These are phyloP conservation scores for Calliphora vicina DNA, from an alignment of 1,140 invertebrate species.

Conservation along the genomic window DNA sequence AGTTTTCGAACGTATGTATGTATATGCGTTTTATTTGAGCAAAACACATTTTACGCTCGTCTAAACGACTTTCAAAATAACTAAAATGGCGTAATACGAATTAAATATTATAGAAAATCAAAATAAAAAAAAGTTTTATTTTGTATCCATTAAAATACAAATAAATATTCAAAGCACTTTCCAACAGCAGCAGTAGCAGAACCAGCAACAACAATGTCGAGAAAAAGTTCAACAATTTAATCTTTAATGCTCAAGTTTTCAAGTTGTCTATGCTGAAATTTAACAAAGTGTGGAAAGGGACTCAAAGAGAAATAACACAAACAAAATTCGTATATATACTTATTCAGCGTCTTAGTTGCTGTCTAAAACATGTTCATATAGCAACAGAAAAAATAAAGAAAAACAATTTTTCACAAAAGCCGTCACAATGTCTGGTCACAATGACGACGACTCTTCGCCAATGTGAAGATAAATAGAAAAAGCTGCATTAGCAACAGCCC, in stretches of 20 bases:
- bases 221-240: neutral
- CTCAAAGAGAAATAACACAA: neutral
- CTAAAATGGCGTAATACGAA: neutral
- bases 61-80: too few species aligned
- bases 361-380: neutral
- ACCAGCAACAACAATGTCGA: neutral
- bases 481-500: neutral
- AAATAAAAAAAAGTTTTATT: too few species aligned
- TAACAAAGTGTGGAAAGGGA: neutral
- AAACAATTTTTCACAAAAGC: constrained; percentile 12
- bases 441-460: neutral
- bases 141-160: neutral
- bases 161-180: neutral
- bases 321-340: neutral
- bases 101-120: neutral
- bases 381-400: neutral
- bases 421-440: constrained; percentile 7
- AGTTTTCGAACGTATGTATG: too few species aligned
- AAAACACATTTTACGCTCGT: too few species aligned
- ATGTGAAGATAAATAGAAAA: neutral
- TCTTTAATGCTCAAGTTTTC: neutral
- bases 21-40: too few species aligned
- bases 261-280: neutral
- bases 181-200: neutral
- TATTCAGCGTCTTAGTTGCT: neutral